Conservation (phyloP, 2,888 invertebrate genomes). For the Chymomyza procnemis region DNA sequence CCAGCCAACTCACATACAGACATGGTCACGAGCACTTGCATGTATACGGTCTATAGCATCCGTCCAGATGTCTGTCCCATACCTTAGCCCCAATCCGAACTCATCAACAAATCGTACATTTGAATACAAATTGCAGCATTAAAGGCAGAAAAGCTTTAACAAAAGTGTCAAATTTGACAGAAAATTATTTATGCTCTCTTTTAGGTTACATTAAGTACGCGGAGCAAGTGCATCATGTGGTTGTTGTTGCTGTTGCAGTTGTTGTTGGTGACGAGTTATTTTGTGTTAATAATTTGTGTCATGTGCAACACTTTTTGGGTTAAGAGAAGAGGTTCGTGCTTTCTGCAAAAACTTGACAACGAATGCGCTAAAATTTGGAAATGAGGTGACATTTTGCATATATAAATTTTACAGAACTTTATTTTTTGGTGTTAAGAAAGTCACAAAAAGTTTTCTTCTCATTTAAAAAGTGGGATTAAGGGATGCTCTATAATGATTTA, state of each 20-base stretch:
- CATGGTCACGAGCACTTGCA: not conserved
- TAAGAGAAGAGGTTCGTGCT: not conserved
- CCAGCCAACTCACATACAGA: not conserved
- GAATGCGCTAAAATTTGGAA: not conserved
- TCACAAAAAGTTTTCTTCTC: too few species aligned
- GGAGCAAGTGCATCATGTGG: constrained; percentile 11
- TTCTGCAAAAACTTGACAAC: not conserved
- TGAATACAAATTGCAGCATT: constrained; percentile 69
- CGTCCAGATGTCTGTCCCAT: constrained; percentile 4
- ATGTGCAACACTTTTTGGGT: not conserved
- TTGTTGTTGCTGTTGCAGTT: constrained; percentile 16
- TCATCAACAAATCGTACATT: constrained; percentile 66
- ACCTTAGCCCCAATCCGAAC: constrained; percentile 18
- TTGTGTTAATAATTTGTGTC: not conserved
- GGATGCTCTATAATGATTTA: too few species aligned
- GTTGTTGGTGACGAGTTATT: not conserved
- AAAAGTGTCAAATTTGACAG: constrained; percentile 66
- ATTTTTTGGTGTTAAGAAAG: too few species aligned
- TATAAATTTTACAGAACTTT: constrained; percentile 1
- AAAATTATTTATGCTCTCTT: constrained; percentile 55
- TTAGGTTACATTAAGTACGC: not conserved
- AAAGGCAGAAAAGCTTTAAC: constrained; percentile 49
- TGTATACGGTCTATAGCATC: constrained; percentile 2
- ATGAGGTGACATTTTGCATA: not conserved
- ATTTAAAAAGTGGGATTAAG: too few species aligned